Conservation (phyloP, 2,113 vertebrate species). For the Microtus pennsylvanicus region DNA sequence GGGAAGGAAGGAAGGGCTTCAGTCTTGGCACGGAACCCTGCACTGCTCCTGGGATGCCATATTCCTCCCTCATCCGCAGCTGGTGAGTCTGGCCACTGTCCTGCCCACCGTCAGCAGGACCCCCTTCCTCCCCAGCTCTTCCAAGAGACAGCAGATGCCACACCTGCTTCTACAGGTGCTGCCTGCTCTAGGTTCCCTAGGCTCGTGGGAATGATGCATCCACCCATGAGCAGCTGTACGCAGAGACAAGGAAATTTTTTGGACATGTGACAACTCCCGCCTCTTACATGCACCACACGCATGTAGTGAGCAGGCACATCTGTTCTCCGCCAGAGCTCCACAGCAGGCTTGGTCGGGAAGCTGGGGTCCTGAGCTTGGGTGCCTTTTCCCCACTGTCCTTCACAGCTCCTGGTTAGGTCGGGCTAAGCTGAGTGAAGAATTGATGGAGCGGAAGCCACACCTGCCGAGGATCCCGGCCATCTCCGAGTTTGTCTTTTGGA, state of each 20-base stretch:
- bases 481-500: not conserved
- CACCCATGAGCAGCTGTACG: not conserved
- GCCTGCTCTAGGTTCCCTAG: rapidly evolving
- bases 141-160: not conserved
- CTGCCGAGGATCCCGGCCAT: rapidly evolving
- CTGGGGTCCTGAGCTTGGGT: no score
- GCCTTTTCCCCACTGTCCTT: rapidly evolving
- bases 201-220: not conserved
- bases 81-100: rapidly evolving
- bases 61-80: not conserved
- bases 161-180: no score
- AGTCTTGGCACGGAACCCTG: rapidly evolving
- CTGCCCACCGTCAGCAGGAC: rapidly evolving
- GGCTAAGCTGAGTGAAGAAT: not conserved
- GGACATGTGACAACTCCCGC: not conserved
- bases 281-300: rapidly evolving
- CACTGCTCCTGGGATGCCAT: rapidly evolving
- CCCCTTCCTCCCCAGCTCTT: not conserved
- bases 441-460: not conserved
- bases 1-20: not conserved
- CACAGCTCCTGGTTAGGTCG: rapidly evolving
- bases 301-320: no score
- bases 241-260: not conserved
- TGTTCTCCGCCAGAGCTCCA: not conserved
- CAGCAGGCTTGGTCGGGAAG: not conserved